Base-by-base conservation (phyloP, 1,140 invertebrate species). In the Probaryconus sp. region DNA sequence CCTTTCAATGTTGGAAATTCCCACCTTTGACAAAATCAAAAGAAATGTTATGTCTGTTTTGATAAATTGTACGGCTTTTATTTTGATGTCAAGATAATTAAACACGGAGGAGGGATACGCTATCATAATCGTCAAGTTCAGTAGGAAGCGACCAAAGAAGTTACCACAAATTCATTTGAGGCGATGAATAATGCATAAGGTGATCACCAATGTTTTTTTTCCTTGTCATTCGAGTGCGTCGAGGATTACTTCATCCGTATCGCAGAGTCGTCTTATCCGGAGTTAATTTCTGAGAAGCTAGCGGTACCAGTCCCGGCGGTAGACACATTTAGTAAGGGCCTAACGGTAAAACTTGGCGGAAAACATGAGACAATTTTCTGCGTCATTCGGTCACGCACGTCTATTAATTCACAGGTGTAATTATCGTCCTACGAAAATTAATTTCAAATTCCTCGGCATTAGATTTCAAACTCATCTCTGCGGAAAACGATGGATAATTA, bases 211-310 rank as follows among this genome's bases (percentile, higher is more conserved):
- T 30, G 13, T n/a, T 42, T 68, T 79, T 78, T 78, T 80, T 74
- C 42, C 67, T 68, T 78, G 51, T 79, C 73, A 78, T 42, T 67
- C 45, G 26, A 17, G 10, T 58, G 40, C 51, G 68, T 68, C 58
- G 55, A 48, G 71, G 76, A 81, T 80, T 81, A 79, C 79, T 81
- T 81, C 78, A 81, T 80, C 64, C 76, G 73, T 73, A 81, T 81
- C 69, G 69, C 48, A 71, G 68, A 78, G 76, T 71, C 10, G 31
- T 33, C 78, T 80, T 79, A 79, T 79, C 60, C 72, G 77, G 78
- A 73, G 51, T 78, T 74, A 74, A 79, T 79, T 81, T 79, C 79
- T 79, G 58, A 64, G 76, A 81, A 81, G 76, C 75, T 81, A 81
- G 78, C 79, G 79, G 79, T 70, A 43, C 71, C 11, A 4, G 40